Base-by-base conservation (phyloP, 92 coral and sea anemone genomes). In the Porites divaricata region DNA sequence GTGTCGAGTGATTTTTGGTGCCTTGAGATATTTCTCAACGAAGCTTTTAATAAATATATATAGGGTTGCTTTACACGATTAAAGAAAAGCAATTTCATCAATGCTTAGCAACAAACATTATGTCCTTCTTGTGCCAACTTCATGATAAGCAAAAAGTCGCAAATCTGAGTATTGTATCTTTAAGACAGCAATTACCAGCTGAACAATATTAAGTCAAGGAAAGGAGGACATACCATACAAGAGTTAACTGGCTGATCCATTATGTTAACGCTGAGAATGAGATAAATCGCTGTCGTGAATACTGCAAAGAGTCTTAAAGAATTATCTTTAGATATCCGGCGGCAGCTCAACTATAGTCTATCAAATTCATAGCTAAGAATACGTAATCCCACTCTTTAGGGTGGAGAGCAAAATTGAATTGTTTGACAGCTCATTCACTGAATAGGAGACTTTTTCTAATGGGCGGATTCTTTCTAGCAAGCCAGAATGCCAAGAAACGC, bases 171-270 rank as follows among this genome's bases (percentile, higher is more conserved):
- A 35, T 19, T 56, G 4, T 28, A n/a, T 57, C 67, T 16, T 10
- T 12, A 20, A 5, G 16, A 57, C 53, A 21, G 59, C 15, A 35
- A 74, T 17, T 73, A 23, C 48, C 21, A 58, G 57, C 22, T 13
- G 63, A 9, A 50, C 14, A 59, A 24, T 7, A 61, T 50, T 28
- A 76, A 17, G 54, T 50, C 13, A 54, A 56, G 8, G 20, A 52
- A 54, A 74, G 11, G 78, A 74, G 11, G 78, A 2, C 78, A 23
- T 54, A 74, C 78, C 78, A 52, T 74, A 23, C 59, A 74, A 74
- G 53, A 48, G 17, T 54, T 11, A 15, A 54, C 45, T 35, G 45
- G 45, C 45, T 35, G 16, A 54, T 54, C 13, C 59, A 54, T 54
- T 54, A 15, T 11, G 10, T 54, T 54, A 11, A 54, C 12, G 59